These are phyloP conservation scores for Allophyes oxyacanthae DNA, from an alignment of 2,888 invertebrate species.

Conservation along the genomic window DNA sequence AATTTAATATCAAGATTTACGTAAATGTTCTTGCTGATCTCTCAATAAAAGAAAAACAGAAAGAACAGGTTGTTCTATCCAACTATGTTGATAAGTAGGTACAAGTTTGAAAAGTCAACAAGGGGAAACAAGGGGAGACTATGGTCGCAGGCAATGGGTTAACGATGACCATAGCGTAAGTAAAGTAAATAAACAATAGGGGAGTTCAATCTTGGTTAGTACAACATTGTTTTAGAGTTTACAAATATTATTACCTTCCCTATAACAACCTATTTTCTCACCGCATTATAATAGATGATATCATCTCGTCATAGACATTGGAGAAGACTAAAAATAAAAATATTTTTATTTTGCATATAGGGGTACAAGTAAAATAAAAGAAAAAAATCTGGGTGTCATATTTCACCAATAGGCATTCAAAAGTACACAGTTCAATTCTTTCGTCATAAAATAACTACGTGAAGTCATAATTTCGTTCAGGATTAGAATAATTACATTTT, in stretches of 20 bases:
- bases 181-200: conserved; percentile 42
- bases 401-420: no score
- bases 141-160: conserved; percentile 29
- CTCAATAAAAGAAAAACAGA: conserved; percentile 17
- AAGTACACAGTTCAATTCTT: no score
- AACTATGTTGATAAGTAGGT: no score
- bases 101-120: conserved; percentile 41
- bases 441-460: no score
- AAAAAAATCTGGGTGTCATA: no score
- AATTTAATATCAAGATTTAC: neutral
- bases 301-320: no score
- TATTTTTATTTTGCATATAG: no score
- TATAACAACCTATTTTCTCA: conserved; percentile 28
- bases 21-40: neutral
- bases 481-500: no score
- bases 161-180: conserved; percentile 40
- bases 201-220: conserved; percentile 35
- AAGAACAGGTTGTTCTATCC: conserved; percentile 16
- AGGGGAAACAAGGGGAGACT: conserved; percentile 27
- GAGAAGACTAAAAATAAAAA: no score
- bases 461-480: no score
- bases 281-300: neutral
- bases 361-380: no score
- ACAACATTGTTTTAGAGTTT: conserved; percentile 39
- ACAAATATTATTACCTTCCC: conserved; percentile 1